Conservation (phyloP, 1,140 invertebrate species). For the Drosophila virilis region DNA sequence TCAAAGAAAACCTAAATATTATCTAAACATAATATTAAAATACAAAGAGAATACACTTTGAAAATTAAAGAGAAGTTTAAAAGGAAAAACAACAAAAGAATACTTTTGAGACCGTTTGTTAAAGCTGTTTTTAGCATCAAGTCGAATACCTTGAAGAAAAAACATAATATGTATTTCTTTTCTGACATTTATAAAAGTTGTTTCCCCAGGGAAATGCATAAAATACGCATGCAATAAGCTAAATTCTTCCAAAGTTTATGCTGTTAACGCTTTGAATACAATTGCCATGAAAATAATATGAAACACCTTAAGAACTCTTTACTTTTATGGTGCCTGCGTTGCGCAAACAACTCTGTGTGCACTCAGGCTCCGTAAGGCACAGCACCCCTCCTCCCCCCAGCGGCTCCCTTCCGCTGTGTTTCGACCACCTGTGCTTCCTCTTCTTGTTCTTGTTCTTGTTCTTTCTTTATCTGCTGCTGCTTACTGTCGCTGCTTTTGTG, state of each 20-base stretch:
- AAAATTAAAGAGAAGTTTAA: too few relatives aligned
- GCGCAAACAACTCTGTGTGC: conserved; percentile 1
- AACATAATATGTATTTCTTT: not conserved
- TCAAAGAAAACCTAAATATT: too few relatives aligned
- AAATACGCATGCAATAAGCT: not conserved
- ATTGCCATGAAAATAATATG: conserved; percentile 15
- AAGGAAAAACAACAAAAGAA: too few relatives aligned
- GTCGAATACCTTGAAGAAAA: too few relatives aligned
- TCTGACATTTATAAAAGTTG: not conserved
- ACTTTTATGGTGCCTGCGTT: conserved; percentile 14
- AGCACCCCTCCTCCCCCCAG: too few relatives aligned
- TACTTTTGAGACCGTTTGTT: too few relatives aligned
- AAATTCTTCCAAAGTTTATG: not conserved
- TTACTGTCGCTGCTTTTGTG: not conserved
- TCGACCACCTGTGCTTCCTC: not conserved
- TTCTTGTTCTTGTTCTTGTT: not conserved
- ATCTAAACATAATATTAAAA: too few relatives aligned
- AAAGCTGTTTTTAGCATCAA: too few relatives aligned
- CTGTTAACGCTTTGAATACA: conserved; percentile 3
- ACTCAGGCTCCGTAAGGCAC: not conserved
- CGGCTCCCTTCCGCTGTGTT: too few relatives aligned
- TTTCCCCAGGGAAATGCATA: not conserved
- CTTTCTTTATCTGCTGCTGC: not conserved
- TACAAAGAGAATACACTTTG: too few relatives aligned
- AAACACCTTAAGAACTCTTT: conserved; percentile 33